These are phyloP conservation scores for Sminthurinus signatus DNA, from an alignment of 1,140 invertebrate genomes.

Conservation along the genomic window DNA sequence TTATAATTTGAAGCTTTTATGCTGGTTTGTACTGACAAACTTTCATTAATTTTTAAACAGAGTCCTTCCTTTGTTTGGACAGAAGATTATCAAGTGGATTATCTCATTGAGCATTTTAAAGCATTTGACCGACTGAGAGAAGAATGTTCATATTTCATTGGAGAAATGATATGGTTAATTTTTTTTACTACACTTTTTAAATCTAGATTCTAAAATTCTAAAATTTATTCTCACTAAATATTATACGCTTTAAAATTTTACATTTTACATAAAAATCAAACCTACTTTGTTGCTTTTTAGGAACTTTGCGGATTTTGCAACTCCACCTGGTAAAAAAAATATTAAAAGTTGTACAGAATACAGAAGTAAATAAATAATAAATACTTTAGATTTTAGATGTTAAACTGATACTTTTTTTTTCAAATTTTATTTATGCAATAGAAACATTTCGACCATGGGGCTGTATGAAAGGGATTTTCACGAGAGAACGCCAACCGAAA, in stretches of 20 bases:
- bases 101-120: constrained; percentile 51
- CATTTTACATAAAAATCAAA: no score
- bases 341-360: background rate
- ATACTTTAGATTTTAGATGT: background rate
- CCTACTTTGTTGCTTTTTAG: no score
- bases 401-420: background rate
- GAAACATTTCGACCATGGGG: constrained; percentile 54
- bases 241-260: no score
- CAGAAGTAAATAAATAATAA: background rate
- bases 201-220: no score
- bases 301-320: constrained; percentile 67
- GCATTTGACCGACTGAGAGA: constrained; percentile 53
- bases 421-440: constrained; percentile 43
- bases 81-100: constrained; percentile 60
- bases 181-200: no score
- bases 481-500: constrained; percentile 56
- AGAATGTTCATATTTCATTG: constrained; percentile 50
- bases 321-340: constrained; percentile 50
- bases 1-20: no score
- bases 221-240: no score
- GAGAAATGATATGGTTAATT: constrained; percentile 68
- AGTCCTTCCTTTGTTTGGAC: constrained; percentile 55
- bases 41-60: constrained; percentile 42
- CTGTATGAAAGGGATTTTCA: constrained; percentile 61
- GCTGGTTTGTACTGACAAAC: no score